These are phyloP conservation scores for Diaprepes abbreviatus DNA, from an alignment of 2,888 invertebrate genomes.

Conservation along the genomic window DNA sequence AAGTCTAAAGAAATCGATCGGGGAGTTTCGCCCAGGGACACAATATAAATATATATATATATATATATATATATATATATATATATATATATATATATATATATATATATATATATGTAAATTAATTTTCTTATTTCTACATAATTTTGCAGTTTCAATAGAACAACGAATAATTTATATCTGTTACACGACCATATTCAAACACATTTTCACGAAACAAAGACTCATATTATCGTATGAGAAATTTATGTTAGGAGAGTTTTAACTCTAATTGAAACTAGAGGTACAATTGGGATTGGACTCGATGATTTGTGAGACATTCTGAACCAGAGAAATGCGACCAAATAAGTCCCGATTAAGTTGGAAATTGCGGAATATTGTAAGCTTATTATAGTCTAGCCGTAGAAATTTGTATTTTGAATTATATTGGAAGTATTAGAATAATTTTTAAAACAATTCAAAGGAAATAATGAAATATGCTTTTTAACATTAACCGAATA, in stretches of 20 bases:
- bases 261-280: slow-evolving; percentile 21
- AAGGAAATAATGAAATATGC: too few species aligned
- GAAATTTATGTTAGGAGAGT: slow-evolving; percentile 15
- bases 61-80: too few species aligned
- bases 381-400: not conserved
- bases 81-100: too few species aligned
- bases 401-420: too few species aligned
- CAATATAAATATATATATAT: too few species aligned
- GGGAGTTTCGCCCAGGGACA: too few species aligned
- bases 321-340: slow-evolving; percentile 8
- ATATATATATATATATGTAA: too few species aligned
- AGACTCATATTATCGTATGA: slow-evolving; percentile 5
- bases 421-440: too few species aligned
- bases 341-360: slow-evolving; percentile 17
- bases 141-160: not conserved
- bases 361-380: slow-evolving; percentile 1
- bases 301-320: slow-evolving; percentile 3
- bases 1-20: too few species aligned
- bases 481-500: too few species aligned
- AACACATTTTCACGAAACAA: slow-evolving; percentile 7
- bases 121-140: too few species aligned
- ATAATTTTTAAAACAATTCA: too few species aligned
- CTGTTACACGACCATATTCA: not conserved
- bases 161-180: slow-evolving; percentile 3
- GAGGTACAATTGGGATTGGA: slow-evolving; percentile 19